Percentiles rank a stretch among this genome's conserved stretches.
Evolutionary conservation across 2,113 vertebrate species (phyloP).

Genomic region (Bagarius yarrelli): DNA sequence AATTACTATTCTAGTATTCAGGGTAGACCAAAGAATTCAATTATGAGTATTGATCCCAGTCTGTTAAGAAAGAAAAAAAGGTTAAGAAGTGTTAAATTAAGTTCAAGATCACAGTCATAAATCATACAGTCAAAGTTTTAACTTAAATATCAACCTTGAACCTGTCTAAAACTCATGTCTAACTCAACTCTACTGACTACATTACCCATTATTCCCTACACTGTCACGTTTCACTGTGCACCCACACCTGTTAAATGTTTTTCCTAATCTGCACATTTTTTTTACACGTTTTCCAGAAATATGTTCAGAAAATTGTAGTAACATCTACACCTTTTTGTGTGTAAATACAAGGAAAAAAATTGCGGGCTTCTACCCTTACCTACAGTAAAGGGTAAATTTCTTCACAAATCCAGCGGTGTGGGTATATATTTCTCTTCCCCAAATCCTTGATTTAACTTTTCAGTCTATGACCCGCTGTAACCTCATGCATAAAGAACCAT

Average conservation of each 20-base stretch:
- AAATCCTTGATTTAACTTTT: conserved; percentile 25
- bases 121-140: background rate
- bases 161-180: background rate
- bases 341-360: too few species aligned
- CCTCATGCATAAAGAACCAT: conserved; percentile 27
- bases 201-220: too few species aligned
- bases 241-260: too few species aligned
- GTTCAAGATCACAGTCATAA: background rate
- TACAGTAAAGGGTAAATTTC: background rate
- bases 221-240: too few species aligned
- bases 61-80: background rate
- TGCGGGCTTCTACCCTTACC: too few species aligned
- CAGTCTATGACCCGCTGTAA: conserved; percentile 17
- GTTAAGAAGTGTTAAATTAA: background rate
- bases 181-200: background rate
- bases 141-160: background rate
- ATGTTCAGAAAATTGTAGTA: too few species aligned
- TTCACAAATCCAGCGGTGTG: conserved; percentile 3
- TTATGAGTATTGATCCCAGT: background rate
- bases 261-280: too few species aligned
- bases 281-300: too few species aligned
- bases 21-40: background rate
- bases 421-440: conserved; percentile 11
- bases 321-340: too few species aligned
- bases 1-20: background rate